Percentiles rank a stretch among this genome's conserved stretches.
Conservation (phyloP, 2,113 vertebrate species). For the Hippocampus barbouri region DNA sequence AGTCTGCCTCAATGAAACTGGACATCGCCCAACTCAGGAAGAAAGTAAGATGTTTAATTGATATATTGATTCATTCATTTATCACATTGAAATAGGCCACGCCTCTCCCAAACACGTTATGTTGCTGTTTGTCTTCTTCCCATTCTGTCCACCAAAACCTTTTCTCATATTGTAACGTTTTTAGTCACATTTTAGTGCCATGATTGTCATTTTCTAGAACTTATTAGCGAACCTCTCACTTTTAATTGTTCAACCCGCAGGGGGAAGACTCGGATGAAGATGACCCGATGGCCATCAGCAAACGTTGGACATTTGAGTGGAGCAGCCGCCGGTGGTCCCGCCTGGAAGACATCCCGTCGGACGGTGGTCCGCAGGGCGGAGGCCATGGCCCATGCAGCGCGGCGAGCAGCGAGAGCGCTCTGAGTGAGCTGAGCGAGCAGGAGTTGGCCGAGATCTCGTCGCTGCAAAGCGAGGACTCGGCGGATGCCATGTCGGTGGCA, state of each 20-base stretch:
- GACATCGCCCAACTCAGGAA: conserved; percentile 93
- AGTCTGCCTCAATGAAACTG: conserved; percentile 98
- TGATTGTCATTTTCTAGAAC: no score
- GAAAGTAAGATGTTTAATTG: conserved; percentile 78
- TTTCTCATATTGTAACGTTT: no score
- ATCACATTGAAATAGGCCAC: background rate
- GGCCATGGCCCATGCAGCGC: conserved; percentile 82
- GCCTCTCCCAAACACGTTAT: background rate
- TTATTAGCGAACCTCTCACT: no score
- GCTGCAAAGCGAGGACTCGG: conserved; percentile 81
- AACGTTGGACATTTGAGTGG: conserved; percentile 97
- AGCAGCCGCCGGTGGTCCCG: conserved; percentile 93
- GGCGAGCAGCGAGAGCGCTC: conserved; percentile 88
- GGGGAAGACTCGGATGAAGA: conserved; percentile 96
- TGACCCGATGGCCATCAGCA: conserved; percentile 90
- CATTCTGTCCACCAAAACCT: no score
- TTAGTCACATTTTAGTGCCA: no score
- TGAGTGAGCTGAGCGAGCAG: conserved; percentile 92
- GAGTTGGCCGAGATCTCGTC: conserved; percentile 84
- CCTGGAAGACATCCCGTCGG: conserved; percentile 81
- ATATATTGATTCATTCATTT: background rate
- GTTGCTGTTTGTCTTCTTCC: no score
- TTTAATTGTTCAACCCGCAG: conserved; percentile 59
- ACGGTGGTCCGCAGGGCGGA: conserved; percentile 59
- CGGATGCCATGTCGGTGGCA: conserved; percentile 74